Evolutionary conservation across 2,797 vertebrate genomes (phyloP).

Genomic region (Hyperoplus lanceolatus): DNA sequence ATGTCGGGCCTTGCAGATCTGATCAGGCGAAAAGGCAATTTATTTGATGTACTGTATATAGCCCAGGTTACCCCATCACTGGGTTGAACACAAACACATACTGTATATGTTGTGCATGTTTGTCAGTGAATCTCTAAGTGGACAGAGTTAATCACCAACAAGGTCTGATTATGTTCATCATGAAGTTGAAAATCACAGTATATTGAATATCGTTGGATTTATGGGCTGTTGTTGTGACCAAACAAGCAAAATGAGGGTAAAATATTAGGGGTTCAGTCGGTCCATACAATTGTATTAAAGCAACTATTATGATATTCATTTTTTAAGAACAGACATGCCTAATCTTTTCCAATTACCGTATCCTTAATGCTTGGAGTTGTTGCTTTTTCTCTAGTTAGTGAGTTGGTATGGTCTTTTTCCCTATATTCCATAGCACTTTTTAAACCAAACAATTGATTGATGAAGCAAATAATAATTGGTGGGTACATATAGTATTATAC

Average conservation of each 20-base stretch:
- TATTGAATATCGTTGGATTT: neutral
- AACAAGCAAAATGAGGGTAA: neutral
- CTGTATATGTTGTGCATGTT: neutral
- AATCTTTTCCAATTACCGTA: neutral
- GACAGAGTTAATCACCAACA: neutral
- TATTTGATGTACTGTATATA: neutral
- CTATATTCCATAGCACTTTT: neutral
- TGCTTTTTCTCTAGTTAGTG: neutral
- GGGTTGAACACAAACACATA: neutral
- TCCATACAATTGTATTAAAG: too few species aligned
- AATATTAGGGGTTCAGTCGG: too few species aligned
- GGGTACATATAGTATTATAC: neutral
- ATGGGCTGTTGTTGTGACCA: neutral
- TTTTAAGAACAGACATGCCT: neutral
- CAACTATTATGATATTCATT: neutral
- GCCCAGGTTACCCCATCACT: neutral
- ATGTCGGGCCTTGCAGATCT: neutral
- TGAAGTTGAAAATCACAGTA: neutral
- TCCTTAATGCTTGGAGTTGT: neutral
- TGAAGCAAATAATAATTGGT: neutral
- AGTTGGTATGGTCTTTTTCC: neutral
- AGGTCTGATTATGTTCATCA: neutral
- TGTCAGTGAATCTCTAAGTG: neutral
- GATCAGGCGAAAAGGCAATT: neutral
- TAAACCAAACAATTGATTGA: neutral